Evolutionary conservation across 1,140 invertebrate genomes (phyloP).

Genomic region (Leptinotarsa defecta): DNA sequence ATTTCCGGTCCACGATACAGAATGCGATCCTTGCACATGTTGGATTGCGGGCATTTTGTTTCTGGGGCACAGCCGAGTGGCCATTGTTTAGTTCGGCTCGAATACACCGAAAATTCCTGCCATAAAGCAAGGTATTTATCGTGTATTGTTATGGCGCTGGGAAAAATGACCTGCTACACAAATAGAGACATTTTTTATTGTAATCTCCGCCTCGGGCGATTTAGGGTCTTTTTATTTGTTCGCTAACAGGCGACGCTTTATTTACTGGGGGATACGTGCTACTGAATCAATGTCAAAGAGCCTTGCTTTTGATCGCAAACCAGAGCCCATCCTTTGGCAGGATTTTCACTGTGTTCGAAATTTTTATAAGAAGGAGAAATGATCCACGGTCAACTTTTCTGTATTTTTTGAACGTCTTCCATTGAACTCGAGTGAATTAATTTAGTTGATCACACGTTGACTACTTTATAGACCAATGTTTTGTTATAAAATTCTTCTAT

Average conservation of each 20-base stretch:
- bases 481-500: no score
- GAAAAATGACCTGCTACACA: slow-evolving; percentile 38
- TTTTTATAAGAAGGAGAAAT: background rate
- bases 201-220: slow-evolving; percentile 28
- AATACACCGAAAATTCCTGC: slow-evolving; percentile 32
- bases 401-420: no score
- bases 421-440: no score
- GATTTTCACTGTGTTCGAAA: background rate
- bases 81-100: slow-evolving; percentile 34
- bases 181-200: slow-evolving; percentile 40
- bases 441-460: no score
- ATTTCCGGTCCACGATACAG: slow-evolving; percentile 40
- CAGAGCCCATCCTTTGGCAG: background rate
- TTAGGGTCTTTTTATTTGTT: slow-evolving; percentile 23
- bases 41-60: slow-evolving; percentile 39
- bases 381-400: background rate
- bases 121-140: slow-evolving; percentile 40
- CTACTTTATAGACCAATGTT: no score
- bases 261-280: slow-evolving; percentile 20
- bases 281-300: slow-evolving; percentile 29
- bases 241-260: slow-evolving; percentile 15
- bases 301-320: background rate
- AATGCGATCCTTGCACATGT: slow-evolving; percentile 34
- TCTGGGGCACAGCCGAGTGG: slow-evolving; percentile 24
- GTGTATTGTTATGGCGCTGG: slow-evolving; percentile 36